A percentile compares a stretch with the other conserved stretches of the same genome.
phyloP scores from a whole-genome alignment of 1,140 invertebrate genomes.

The Drosophila saltans region DNA sequence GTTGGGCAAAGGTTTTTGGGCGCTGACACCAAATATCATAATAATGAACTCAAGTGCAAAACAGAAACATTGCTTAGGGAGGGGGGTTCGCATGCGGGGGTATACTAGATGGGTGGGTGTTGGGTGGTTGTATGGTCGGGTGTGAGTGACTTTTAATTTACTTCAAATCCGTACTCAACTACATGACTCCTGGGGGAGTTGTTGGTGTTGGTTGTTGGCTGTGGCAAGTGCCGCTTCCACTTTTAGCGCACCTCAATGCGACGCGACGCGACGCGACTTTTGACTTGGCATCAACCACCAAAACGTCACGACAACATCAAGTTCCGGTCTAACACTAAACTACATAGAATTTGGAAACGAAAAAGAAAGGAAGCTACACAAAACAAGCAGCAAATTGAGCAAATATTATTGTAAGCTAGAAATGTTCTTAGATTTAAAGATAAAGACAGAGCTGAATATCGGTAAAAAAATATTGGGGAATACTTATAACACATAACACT shows the following conservation, averaged over 20 bases:
- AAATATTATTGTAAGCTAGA: too few species aligned
- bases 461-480: too few species aligned
- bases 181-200: slow-evolving; percentile 74
- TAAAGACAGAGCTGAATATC: too few species aligned
- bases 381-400: too few species aligned
- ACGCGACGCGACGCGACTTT: slow-evolving; percentile 39
- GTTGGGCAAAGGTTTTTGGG: slow-evolving; percentile 49
- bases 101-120: not conserved
- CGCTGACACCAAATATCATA: slow-evolving; percentile 82
- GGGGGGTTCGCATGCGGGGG: not conserved
- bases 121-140: slow-evolving; percentile 26
- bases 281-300: slow-evolving; percentile 46
- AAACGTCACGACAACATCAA: slow-evolving; percentile 42
- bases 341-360: not conserved
- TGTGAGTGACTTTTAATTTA: slow-evolving; percentile 83
- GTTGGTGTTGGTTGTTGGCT: slow-evolving; percentile 25
- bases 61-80: slow-evolving; percentile 4
- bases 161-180: slow-evolving; percentile 81
- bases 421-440: too few species aligned
- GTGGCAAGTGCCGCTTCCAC: slow-evolving; percentile 49
- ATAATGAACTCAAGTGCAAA: slow-evolving; percentile 76
- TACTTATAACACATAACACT: too few species aligned
- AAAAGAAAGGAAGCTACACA: too few species aligned
- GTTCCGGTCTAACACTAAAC: slow-evolving; percentile 41
- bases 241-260: slow-evolving; percentile 41